phyloP scores from a whole-genome alignment of 1,140 invertebrate species.

The Scylla paramamosain region DNA sequence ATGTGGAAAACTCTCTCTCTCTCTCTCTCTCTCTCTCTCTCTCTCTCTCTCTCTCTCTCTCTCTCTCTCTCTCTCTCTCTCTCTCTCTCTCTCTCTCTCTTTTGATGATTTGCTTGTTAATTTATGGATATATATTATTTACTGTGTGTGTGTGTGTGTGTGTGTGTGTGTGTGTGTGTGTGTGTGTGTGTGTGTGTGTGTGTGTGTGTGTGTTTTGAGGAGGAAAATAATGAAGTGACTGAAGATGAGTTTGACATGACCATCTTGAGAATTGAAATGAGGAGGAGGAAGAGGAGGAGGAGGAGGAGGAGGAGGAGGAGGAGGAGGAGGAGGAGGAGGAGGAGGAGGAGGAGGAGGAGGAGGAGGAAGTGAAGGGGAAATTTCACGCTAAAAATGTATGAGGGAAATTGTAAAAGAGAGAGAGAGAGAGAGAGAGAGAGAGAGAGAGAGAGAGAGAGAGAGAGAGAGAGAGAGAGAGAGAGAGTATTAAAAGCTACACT shows the following conservation, averaged over 20 bases:
- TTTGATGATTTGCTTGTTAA: too few species aligned
- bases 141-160: conserved; percentile 24
- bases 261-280: too few species aligned
- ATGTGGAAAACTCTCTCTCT: too few species aligned
- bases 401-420: neutral
- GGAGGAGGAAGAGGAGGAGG: neutral
- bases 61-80: neutral
- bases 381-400: neutral
- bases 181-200: too few species aligned
- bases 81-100: neutral
- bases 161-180: neutral
- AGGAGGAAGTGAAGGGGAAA: neutral
- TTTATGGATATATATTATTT: too few species aligned
- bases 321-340: neutral
- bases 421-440: neutral
- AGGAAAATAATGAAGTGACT: neutral
- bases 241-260: too few species aligned
- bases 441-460: neutral
- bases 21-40: conserved; percentile 21
- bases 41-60: conserved; percentile 12
- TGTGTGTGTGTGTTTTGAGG: neutral
- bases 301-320: conserved; percentile 23
- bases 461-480: neutral
- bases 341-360: neutral
- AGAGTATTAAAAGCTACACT: neutral